A percentile compares a stretch with the other conserved stretches of the same genome.
Evolutionary conservation across 64 coral and sea anemone genomes (phyloP).

Genomic region (Porites lutea): DNA sequence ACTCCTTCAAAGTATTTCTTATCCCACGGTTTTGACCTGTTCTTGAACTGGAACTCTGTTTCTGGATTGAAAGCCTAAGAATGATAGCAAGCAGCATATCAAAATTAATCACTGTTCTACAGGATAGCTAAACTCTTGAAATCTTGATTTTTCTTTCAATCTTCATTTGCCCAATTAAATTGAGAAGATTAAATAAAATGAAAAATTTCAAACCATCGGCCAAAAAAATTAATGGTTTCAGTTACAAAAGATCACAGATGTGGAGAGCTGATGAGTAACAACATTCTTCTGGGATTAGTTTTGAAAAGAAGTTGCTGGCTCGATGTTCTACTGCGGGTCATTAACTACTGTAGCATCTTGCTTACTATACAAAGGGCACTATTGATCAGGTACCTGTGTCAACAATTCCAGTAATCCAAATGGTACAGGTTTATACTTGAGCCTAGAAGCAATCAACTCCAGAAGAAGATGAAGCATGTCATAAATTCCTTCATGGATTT

Average conservation of each 20-base stretch:
- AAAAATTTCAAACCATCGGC: too few species aligned
- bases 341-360: neutral
- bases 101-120: too few species aligned
- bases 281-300: too few species aligned
- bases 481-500: slow-evolving; percentile 92
- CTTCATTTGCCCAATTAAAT: too few species aligned
- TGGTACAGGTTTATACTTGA: slow-evolving; percentile 80
- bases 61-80: slow-evolving; percentile 85
- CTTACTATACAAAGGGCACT: neutral
- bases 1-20: slow-evolving; percentile 86
- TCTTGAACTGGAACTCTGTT: slow-evolving; percentile 93
- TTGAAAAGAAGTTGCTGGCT: too few species aligned
- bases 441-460: slow-evolving; percentile 80
- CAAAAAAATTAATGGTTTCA: too few species aligned
- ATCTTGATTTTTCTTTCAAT: too few species aligned
- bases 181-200: too few species aligned
- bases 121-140: too few species aligned
- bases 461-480: slow-evolving; percentile 86
- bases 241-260: too few species aligned
- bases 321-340: neutral
- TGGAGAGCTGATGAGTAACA: too few species aligned
- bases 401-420: slow-evolving; percentile 86
- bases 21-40: slow-evolving; percentile 72
- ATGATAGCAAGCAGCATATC: too few species aligned
- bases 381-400: slow-evolving; percentile 64